Evolutionary conservation across 2,113 vertebrate species (phyloP).

Genomic region (Symphodus melops): DNA sequence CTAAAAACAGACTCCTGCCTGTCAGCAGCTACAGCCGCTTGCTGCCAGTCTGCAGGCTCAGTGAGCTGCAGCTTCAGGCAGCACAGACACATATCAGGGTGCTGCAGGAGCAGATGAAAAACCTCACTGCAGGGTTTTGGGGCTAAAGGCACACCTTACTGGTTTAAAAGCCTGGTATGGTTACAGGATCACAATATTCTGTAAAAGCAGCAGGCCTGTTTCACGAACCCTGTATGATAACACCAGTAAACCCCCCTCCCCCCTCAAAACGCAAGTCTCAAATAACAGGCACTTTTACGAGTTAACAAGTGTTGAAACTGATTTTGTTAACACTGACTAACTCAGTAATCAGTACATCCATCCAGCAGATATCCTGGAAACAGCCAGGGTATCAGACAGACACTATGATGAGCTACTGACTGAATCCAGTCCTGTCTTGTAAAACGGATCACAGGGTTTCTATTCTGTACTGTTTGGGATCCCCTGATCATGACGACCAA

Average conservation of each 20-base stretch:
- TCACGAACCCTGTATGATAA: too few relatives aligned
- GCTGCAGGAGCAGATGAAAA: not conserved
- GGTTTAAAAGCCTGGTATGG: too few relatives aligned
- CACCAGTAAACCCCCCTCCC: too few relatives aligned
- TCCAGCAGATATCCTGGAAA: too few relatives aligned
- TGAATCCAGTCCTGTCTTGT: too few relatives aligned
- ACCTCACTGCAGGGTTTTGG: not conserved
- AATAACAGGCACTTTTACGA: too few relatives aligned
- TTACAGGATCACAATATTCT: too few relatives aligned
- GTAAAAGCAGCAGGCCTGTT: too few relatives aligned
- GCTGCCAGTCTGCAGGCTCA: constrained; percentile 20
- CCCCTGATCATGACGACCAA: not conserved
- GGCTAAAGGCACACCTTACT: not conserved
- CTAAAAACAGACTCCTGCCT: constrained; percentile 62
- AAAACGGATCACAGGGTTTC: not conserved
- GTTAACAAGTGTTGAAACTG: not conserved
- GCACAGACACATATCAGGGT: not conserved
- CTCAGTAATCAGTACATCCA: too few relatives aligned
- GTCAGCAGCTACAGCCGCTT: constrained; percentile 54
- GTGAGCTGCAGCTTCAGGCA: not conserved
- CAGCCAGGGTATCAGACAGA: not conserved
- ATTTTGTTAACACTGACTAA: not conserved
- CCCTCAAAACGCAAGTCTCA: too few relatives aligned
- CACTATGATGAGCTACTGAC: not conserved
- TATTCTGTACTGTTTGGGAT: not conserved